phyloP scores from a whole-genome alignment of 1,140 invertebrate species.

The Lasioglossum baleicum region DNA sequence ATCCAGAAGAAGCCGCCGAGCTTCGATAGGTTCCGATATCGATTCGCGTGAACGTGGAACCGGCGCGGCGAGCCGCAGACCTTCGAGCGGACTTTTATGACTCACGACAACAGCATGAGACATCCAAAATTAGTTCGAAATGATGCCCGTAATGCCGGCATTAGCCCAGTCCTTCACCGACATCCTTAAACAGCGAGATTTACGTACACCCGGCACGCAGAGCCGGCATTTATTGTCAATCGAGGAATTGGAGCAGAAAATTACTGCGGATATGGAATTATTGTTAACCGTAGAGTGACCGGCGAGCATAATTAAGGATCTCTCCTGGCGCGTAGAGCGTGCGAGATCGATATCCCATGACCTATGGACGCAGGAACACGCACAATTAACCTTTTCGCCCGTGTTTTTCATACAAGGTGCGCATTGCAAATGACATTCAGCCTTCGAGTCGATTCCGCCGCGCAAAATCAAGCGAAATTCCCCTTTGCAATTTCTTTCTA shows the following conservation, averaged over 20 bases:
- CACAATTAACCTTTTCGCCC: not conserved
- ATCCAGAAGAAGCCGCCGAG: too few species aligned
- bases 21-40: not conserved
- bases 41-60: not conserved
- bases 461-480: not conserved
- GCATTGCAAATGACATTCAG: not conserved
- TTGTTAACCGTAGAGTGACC: not conserved
- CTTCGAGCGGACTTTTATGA: not conserved
- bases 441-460: not conserved
- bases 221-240: constrained; percentile 34
- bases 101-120: not conserved
- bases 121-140: constrained; percentile 37
- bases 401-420: too few species aligned
- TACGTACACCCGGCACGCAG: constrained; percentile 27
- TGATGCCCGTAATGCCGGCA: constrained; percentile 27
- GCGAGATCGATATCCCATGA: not conserved
- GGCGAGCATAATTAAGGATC: not conserved
- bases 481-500: not conserved
- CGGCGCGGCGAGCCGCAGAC: not conserved
- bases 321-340: not conserved
- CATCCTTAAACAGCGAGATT: constrained; percentile 35
- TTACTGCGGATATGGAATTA: constrained; percentile 4
- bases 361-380: not conserved
- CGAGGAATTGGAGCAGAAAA: constrained; percentile 38
- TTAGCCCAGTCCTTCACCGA: constrained; percentile 44